These are phyloP conservation scores for Acanthurus lineatus DNA, from an alignment of 2,797 vertebrate species.

Conservation along the genomic window DNA sequence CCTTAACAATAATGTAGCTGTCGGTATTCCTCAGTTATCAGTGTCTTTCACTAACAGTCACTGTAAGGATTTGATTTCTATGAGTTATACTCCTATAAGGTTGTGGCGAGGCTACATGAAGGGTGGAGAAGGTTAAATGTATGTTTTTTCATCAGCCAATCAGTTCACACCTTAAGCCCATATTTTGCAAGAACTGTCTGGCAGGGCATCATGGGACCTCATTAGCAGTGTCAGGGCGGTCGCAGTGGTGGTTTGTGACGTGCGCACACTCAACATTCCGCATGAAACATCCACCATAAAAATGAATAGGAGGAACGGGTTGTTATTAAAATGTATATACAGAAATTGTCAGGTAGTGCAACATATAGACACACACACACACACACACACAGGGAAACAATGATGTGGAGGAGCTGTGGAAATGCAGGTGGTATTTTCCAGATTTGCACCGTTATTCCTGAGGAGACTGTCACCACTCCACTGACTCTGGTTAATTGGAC, in stretches of 20 bases:
- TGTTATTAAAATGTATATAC: not conserved
- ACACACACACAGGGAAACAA: not conserved
- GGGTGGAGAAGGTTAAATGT: slow-evolving; percentile 42
- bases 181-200: slow-evolving; percentile 7
- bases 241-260: slow-evolving; percentile 4
- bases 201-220: slow-evolving; percentile 61
- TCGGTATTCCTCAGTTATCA: not conserved
- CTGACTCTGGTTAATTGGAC: slow-evolving; percentile 36
- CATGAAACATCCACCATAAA: not conserved
- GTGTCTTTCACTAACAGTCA: slow-evolving; percentile 14
- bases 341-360: slow-evolving; percentile 11
- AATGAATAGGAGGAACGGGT: slow-evolving; percentile 15
- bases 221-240: slow-evolving; percentile 41
- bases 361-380: not conserved
- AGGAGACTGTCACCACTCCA: slow-evolving; percentile 5
- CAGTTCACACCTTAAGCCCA: slow-evolving; percentile 28
- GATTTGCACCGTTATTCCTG: not conserved
- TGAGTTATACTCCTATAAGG: not conserved
- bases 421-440: not conserved
- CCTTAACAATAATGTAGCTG: not conserved
- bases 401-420: slow-evolving; percentile 17
- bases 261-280: not conserved
- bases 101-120: not conserved
- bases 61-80: not conserved
- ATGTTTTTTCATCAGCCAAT: slow-evolving; percentile 52